A percentile compares a stretch with the other conserved stretches of the same genome.
These are phyloP conservation scores for Lasiurus cinereus DNA, from an alignment of 2,113 vertebrate genomes.

Conservation along the genomic window DNA sequence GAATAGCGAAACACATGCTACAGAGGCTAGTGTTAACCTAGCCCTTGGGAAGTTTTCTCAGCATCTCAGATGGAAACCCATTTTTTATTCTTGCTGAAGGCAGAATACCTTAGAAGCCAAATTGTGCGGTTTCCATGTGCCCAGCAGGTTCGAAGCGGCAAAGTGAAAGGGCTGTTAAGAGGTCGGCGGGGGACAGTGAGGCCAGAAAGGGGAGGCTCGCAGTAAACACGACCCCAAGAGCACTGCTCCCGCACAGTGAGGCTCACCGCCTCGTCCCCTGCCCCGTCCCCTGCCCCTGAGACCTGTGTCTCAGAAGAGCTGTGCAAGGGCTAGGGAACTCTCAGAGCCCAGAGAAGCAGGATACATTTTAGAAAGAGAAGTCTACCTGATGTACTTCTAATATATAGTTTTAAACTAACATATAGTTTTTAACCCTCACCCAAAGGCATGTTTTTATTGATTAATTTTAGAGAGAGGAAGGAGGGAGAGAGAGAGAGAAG, in stretches of 20 bases:
- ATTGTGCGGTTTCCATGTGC: neutral
- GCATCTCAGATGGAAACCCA: neutral
- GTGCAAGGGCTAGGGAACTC: neutral
- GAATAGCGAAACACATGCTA: neutral
- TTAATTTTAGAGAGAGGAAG: neutral
- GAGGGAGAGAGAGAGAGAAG: neutral
- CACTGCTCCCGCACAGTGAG: accelerated
- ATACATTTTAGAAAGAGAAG: neutral
- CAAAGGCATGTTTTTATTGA: neutral
- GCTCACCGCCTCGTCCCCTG: accelerated
- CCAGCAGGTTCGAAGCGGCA: neutral
- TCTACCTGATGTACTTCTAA: neutral
- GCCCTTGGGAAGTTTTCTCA: neutral
- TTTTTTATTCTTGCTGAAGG: slow-evolving; percentile 34
- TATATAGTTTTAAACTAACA: too few relatives aligned
- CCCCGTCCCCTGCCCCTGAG: too few relatives aligned
- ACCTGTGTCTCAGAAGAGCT: neutral
- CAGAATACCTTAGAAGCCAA: neutral
- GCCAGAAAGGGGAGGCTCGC: neutral
- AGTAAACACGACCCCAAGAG: accelerated
- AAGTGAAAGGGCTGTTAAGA: neutral
- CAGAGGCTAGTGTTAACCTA: neutral
- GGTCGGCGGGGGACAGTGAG: neutral
- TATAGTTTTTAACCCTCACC: neutral
- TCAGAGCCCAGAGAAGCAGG: neutral